Evolutionary conservation across 2,888 invertebrate species (phyloP), one percentile per base, ranked within the genome.

Genomic region (Ormia ochracea): DNA sequence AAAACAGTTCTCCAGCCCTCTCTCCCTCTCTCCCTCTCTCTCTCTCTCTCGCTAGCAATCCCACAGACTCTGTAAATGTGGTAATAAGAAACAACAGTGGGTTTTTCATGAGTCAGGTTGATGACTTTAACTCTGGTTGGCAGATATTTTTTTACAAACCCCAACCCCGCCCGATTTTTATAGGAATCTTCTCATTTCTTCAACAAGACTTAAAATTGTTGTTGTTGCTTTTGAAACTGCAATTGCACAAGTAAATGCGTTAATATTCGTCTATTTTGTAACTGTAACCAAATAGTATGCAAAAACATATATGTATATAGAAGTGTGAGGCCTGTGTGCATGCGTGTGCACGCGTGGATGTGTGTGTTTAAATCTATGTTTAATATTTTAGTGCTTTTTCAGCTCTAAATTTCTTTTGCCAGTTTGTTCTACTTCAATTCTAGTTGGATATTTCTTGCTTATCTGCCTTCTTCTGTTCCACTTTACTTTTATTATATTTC

Each of bases 71-170:
- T n/a, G n/a, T n/a, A n/a, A 21, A 10, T 52, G 48, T 14, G 38
- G 17, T 28, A 14, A 0, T 2, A 19, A 7, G 19, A 21, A 48
- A 17, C 5, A 14, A 36, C 14, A 19, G 56, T 58, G 21, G 52
- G 19, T 63, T 68, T 72, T 63, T 70, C 54, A 69, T 81, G 76
- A 81, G 77, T 81, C 81, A 81, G 81, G 77, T 77, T 73, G 77
- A 81, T 81, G 76, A 81, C 77, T 81, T 81, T 72, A 80, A 80
- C 65, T 74, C 74, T 72, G 72, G 70, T 75, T 80, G 79, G 70
- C 65, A 50, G 66, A 69, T 63, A 68, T n/a, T n/a, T n/a, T n/a
- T n/a, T n/a, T n/a, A n/a, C n/a, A n/a, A n/a, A n/a, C n/a, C n/a
- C n/a, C n/a, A n/a, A n/a, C n/a, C n/a, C n/a, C n/a, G n/a, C 68